Evolutionary conservation across 2,888 invertebrate genomes (phyloP).

Genomic region (Scaptodrosophila latifasciaeformis): DNA sequence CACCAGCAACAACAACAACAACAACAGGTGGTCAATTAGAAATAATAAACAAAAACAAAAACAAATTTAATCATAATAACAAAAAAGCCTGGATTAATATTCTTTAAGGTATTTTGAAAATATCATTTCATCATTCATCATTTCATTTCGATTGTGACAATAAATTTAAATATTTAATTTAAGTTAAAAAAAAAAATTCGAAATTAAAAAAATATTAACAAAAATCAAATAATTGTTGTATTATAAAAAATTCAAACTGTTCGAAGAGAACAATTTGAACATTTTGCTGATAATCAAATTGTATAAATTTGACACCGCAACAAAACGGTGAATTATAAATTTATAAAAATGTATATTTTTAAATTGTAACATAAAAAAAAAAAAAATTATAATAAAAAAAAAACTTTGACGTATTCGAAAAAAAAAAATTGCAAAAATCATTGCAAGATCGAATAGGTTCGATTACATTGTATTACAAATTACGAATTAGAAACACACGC

Average conservation of each 20-base stretch:
- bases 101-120: constrained; percentile 17
- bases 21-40: constrained; percentile 53
- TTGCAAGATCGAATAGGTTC: constrained; percentile 27
- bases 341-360: too few relatives aligned
- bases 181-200: constrained; percentile 4
- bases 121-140: constrained; percentile 11
- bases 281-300: constrained; percentile 29
- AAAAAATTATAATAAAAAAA: constrained; percentile 20
- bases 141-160: constrained; percentile 53
- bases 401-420: too few relatives aligned
- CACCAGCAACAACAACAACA: constrained; percentile 47
- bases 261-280: constrained; percentile 1
- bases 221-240: neutral
- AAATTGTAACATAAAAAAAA: too few relatives aligned
- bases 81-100: too few relatives aligned
- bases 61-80: too few relatives aligned
- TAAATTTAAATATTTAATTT: constrained; percentile 44
- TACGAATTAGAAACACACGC: constrained; percentile 69
- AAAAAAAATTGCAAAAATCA: constrained; percentile 22
- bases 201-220: constrained; percentile 16
- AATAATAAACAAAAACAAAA: constrained; percentile 20
- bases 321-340: constrained; percentile 7
- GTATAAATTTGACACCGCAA: neutral
- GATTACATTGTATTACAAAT: constrained; percentile 67
- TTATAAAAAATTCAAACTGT: constrained; percentile 1